Evolutionary conservation across 1,140 invertebrate genomes (phyloP).

Genomic region (Drosophila hydei): DNA sequence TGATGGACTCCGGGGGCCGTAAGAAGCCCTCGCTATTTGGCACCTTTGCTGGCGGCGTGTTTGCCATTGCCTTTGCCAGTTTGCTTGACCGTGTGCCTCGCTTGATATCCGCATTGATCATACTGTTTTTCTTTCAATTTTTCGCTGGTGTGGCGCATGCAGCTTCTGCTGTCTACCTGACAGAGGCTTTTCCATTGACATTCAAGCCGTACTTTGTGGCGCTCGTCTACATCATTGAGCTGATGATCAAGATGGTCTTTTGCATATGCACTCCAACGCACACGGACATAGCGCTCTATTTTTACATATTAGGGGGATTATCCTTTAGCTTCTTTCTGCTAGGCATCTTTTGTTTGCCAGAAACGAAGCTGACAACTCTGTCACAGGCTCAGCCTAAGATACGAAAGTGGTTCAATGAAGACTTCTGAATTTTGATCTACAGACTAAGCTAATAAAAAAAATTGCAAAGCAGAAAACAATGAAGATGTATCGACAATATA

Average conservation of each 20-base stretch:
- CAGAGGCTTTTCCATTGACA: conserved; percentile 69
- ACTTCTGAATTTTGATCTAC: conserved; percentile 42
- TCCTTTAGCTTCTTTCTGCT: conserved; percentile 61
- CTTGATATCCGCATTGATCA: conserved; percentile 49
- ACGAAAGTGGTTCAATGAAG: conserved; percentile 66
- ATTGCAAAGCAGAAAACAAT: too few species aligned
- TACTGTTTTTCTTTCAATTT: conserved; percentile 61
- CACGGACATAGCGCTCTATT: conserved; percentile 43
- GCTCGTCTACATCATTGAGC: conserved; percentile 54
- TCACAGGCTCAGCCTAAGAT: conserved; percentile 65
- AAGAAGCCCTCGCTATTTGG: conserved; percentile 66
- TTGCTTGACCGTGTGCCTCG: conserved; percentile 35
- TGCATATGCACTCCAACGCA: conserved; percentile 30
- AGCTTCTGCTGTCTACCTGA: conserved; percentile 67
- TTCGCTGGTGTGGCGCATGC: conserved; percentile 57
- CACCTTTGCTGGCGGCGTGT: conserved; percentile 48
- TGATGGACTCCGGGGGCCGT: conserved; percentile 65
- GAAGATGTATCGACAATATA: too few species aligned
- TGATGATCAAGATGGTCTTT: conserved; percentile 46
- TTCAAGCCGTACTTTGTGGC: conserved; percentile 66
- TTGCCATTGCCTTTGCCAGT: conserved; percentile 61
- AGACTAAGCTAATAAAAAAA: too few species aligned
- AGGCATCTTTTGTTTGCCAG: conserved; percentile 67
- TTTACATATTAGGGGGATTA: conserved; percentile 53
- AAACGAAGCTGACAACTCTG: conserved; percentile 57